These are phyloP conservation scores for Drosophila ustulata DNA, from an alignment of 2,888 invertebrate genomes.

Conservation along the genomic window DNA sequence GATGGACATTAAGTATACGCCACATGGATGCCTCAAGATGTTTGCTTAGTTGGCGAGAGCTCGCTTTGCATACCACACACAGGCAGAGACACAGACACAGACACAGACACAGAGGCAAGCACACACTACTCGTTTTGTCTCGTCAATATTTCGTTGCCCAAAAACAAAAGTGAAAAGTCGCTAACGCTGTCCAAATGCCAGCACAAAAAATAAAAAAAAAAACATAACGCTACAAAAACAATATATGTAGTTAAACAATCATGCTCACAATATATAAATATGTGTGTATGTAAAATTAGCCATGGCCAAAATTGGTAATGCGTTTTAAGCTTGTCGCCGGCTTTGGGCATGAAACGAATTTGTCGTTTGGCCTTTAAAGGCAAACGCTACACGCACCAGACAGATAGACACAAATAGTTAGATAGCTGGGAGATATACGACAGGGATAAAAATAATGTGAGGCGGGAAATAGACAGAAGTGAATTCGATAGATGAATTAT, in stretches of 20 bases:
- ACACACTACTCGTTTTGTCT: neutral
- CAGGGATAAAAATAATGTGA: conserved; percentile 23
- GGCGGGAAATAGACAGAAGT: conserved; percentile 1
- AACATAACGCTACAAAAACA: conserved; percentile 13
- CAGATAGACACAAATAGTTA: conserved; percentile 18
- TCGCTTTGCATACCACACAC: conserved; percentile 31
- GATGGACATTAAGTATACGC: conserved; percentile 24
- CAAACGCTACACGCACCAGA: conserved; percentile 47
- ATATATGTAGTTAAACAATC: conserved; percentile 2
- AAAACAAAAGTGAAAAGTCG: conserved; percentile 28
- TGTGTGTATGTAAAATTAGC: conserved; percentile 64
- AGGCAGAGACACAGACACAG: neutral
- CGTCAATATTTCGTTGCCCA: conserved; percentile 29
- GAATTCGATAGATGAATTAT: neutral
- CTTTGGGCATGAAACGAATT: conserved; percentile 72
- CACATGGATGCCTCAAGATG: conserved; percentile 24
- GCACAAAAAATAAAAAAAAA: conserved; percentile 3
- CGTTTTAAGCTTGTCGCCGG: conserved; percentile 71
- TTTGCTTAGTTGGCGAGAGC: conserved; percentile 11
- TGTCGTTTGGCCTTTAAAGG: conserved; percentile 68
- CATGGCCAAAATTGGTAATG: conserved; percentile 73
- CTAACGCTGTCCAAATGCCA: conserved; percentile 25
- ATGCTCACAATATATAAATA: neutral
- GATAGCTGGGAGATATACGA: conserved; percentile 16
- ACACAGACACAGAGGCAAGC: no score